phyloP scores from a whole-genome alignment of 2,797 vertebrate species.

The Rhynchotus rufescens region DNA sequence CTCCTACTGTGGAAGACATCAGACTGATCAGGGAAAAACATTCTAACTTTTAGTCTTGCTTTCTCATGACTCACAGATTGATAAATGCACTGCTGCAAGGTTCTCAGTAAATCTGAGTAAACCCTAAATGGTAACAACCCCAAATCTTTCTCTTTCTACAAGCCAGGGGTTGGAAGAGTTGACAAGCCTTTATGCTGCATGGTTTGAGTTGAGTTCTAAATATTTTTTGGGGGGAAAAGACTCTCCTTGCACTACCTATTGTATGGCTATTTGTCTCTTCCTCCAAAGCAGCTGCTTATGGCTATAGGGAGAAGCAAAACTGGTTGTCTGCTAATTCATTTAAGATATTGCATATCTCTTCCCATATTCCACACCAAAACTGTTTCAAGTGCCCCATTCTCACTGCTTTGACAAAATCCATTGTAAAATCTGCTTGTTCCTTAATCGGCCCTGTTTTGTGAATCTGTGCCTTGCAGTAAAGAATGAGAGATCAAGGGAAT shows the following conservation, averaged over 20 bases:
- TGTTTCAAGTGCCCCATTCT: not conserved
- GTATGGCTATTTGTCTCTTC: not conserved
- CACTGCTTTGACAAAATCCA: not conserved
- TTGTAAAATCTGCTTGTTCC: not conserved
- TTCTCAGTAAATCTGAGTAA: not conserved
- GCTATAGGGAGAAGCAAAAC: not conserved
- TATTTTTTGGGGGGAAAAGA: not conserved
- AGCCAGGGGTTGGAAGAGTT: not conserved
- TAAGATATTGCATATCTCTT: not conserved
- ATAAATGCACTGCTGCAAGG: not conserved
- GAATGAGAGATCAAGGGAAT: not conserved
- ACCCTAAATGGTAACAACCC: not conserved
- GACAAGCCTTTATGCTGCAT: not conserved
- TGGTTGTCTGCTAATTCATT: not conserved
- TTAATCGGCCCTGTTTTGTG: not conserved
- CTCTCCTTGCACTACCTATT: not conserved
- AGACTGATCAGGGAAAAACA: not conserved
- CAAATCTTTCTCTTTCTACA: not conserved
- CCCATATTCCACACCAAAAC: not conserved
- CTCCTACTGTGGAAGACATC: not conserved
- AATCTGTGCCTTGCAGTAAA: not conserved
- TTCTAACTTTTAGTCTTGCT: not conserved
- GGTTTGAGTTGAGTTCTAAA: not conserved
- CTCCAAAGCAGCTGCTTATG: not conserved
- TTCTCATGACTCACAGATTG: not conserved